These are phyloP conservation scores for Spatula versicolor DNA, from an alignment of 2,797 vertebrate species.

Conservation along the genomic window DNA sequence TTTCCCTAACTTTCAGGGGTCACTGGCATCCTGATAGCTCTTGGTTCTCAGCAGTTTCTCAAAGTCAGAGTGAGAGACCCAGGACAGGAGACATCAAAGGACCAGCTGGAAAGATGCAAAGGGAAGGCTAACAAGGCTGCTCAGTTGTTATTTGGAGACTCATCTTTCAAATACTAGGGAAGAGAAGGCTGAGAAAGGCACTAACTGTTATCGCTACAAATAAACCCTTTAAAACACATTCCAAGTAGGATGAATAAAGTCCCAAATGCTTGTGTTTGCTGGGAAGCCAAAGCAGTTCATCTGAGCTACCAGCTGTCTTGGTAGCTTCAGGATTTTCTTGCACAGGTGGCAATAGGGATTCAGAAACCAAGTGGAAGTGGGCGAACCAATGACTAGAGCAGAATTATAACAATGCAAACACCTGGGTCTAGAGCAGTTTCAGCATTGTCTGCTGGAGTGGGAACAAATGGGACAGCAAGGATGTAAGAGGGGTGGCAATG, in stretches of 20 bases:
- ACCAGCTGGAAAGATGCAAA: conserved; percentile 12
- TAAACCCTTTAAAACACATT: conserved; percentile 14
- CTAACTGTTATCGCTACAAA: background rate
- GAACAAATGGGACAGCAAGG: background rate
- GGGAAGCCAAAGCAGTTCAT: background rate
- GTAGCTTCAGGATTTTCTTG: background rate
- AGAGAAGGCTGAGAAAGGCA: conserved; percentile 20
- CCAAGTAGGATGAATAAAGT: background rate
- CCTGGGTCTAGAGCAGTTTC: background rate
- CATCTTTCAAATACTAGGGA: conserved; percentile 5
- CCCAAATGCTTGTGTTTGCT: background rate
- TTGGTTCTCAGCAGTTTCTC: conserved; percentile 1
- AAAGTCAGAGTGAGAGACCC: background rate
- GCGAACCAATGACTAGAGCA: background rate
- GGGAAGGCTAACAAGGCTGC: background rate
- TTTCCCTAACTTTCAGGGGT: background rate
- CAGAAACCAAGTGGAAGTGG: background rate
- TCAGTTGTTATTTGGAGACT: background rate
- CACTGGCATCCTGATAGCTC: background rate
- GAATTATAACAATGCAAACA: background rate
- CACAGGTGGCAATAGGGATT: background rate
- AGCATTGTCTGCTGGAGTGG: background rate
- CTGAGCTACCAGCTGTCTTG: background rate
- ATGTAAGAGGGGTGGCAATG: background rate
- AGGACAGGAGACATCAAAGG: background rate